Evolutionary conservation across 2,113 vertebrate genomes (phyloP).

Genomic region (Symphodus melops): DNA sequence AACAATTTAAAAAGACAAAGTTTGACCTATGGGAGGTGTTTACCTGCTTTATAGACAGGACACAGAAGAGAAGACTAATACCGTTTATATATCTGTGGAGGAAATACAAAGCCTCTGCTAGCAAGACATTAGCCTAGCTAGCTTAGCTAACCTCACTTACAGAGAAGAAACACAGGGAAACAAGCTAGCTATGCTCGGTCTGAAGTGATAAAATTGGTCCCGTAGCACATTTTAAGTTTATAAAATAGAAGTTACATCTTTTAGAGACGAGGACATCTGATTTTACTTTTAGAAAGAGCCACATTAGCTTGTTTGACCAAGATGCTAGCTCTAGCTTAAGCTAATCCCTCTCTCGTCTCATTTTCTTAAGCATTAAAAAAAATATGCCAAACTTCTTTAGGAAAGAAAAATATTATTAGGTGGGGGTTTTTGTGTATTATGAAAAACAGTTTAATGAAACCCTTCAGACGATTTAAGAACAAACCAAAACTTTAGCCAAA

Average conservation of each 20-base stretch:
- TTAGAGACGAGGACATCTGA: not conserved
- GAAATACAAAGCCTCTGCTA: not conserved
- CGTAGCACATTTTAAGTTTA: not conserved
- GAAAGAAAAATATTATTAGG: not conserved
- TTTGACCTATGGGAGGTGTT: not conserved
- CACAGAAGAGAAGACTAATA: not conserved
- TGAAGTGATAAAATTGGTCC: not conserved
- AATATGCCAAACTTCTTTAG: not conserved
- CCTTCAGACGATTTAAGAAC: not conserved
- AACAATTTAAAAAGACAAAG: not conserved
- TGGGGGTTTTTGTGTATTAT: not conserved
- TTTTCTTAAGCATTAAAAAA: not conserved
- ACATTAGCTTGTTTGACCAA: not conserved
- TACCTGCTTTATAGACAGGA: not conserved
- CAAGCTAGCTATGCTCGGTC: not conserved
- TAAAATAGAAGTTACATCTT: not conserved
- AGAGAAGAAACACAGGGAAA: not conserved
- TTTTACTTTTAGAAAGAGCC: not conserved
- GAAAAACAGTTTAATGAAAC: not conserved
- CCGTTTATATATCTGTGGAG: not conserved
- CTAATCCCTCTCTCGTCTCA: not conserved
- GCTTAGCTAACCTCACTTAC: not conserved
- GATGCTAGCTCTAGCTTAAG: not conserved
- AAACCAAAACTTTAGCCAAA: conserved; percentile 7
- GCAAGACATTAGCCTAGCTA: not conserved